Evolutionary conservation across 2,113 vertebrate genomes (phyloP).

Genomic region (Theristicus caerulescens): DNA sequence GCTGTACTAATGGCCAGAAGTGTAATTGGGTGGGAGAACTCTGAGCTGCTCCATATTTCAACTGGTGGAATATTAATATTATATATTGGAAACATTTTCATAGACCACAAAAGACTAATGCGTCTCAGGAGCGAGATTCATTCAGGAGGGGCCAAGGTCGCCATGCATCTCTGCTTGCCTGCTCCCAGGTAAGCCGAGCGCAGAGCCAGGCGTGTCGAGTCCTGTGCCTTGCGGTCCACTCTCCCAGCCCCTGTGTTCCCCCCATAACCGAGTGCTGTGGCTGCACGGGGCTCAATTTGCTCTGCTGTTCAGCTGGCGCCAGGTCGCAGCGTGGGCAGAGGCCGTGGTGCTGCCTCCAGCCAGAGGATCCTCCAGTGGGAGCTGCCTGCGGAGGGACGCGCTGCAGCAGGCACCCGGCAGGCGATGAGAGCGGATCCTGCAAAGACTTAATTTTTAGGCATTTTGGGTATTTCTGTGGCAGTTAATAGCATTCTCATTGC

Average conservation of each 20-base stretch:
- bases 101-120: neutral
- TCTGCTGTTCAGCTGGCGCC: fast-evolving
- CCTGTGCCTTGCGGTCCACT: neutral
- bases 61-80: neutral
- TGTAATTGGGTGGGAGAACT: neutral
- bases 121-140: neutral
- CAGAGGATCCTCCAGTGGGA: neutral
- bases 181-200: neutral
- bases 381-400: fast-evolving
- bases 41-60: neutral
- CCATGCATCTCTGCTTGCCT: fast-evolving
- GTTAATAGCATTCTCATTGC: neutral
- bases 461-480: neutral
- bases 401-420: fast-evolving
- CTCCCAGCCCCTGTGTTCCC: neutral
- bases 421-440: neutral
- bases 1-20: neutral
- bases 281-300: fast-evolving
- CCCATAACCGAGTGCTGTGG: fast-evolving
- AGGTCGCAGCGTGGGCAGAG: fast-evolving
- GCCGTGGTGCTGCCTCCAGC: neutral
- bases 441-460: neutral
- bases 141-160: neutral
- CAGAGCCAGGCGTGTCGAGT: fast-evolving
- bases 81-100: neutral